Conservation (phyloP, 2,113 vertebrate genomes). For the Xenopus tropicalis region DNA sequence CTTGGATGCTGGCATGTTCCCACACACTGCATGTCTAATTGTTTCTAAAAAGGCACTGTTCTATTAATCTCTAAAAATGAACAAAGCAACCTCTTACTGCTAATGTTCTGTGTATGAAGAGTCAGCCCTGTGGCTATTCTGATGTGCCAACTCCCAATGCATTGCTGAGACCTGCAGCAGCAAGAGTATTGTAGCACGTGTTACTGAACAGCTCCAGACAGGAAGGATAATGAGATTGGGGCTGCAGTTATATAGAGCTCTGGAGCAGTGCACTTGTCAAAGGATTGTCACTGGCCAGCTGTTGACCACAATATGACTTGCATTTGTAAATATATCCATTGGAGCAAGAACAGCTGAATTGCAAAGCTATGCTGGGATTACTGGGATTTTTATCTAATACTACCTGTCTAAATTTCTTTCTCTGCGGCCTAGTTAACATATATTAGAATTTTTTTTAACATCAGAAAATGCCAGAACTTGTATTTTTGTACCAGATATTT, state of each 20-base stretch:
- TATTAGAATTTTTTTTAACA: too few relatives aligned
- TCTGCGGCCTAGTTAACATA: neutral
- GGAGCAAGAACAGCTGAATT: constrained; percentile 22
- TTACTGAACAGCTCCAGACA: neutral
- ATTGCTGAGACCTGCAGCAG: neutral
- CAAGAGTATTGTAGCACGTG: neutral
- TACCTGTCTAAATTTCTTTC: constrained; percentile 1
- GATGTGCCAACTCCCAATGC: constrained; percentile 8
- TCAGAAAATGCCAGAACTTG: too few relatives aligned
- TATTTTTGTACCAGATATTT: too few relatives aligned
- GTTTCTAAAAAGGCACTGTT: too few relatives aligned
- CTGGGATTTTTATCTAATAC: constrained; percentile 9
- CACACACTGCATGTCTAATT: too few relatives aligned
- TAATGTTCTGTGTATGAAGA: neutral
- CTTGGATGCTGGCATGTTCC: too few relatives aligned
- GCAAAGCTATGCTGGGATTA: neutral
- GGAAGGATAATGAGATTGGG: constrained; percentile 20
- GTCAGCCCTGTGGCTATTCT: constrained; percentile 16
- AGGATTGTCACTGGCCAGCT: constrained; percentile 33
- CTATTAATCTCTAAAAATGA: neutral
- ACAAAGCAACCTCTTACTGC: neutral
- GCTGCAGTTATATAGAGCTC: constrained; percentile 9
- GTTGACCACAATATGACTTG: constrained; percentile 17
- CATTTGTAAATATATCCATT: constrained; percentile 26
- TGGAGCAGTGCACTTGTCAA: constrained; percentile 20